These are phyloP conservation scores for Tamandua tetradactyla DNA, from an alignment of 2,797 vertebrate genomes.

Conservation along the genomic window DNA sequence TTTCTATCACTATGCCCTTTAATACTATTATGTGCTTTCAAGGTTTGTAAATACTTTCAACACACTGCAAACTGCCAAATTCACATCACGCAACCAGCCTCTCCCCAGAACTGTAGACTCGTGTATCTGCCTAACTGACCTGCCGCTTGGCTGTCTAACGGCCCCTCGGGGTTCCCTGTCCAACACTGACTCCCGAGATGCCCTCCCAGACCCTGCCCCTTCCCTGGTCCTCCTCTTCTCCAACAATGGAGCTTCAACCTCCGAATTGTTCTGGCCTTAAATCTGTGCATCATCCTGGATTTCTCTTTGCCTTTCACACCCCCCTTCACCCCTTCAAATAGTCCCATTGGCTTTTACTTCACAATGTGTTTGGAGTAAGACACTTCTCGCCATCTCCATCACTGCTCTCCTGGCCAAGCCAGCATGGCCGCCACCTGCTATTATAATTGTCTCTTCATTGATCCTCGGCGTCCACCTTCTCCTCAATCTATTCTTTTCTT, in stretches of 20 bases:
- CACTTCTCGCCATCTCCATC: neutral
- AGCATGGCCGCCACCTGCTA: neutral
- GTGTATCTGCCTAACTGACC: neutral
- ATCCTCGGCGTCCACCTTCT: neutral
- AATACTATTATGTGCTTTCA: neutral
- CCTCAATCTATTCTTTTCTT: neutral
- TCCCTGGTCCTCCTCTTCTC: neutral
- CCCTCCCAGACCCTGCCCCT: neutral
- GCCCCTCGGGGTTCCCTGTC: neutral
- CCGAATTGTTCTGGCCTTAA: neutral
- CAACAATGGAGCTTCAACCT: neutral
- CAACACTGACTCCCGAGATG: neutral
- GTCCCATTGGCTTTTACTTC: neutral
- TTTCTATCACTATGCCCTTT: neutral
- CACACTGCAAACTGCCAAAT: neutral
- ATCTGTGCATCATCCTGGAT: neutral
- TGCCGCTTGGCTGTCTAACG: neutral
- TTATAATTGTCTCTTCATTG: neutral
- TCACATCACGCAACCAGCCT: neutral
- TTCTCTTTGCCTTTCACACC: neutral
- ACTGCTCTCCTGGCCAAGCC: neutral
- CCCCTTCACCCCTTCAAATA: neutral
- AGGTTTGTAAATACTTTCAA: neutral
- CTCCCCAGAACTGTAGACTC: neutral
- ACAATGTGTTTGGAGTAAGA: neutral